These are phyloP conservation scores for Eupithecia inturbata DNA, from an alignment of 2,888 invertebrate genomes.

Conservation along the genomic window DNA sequence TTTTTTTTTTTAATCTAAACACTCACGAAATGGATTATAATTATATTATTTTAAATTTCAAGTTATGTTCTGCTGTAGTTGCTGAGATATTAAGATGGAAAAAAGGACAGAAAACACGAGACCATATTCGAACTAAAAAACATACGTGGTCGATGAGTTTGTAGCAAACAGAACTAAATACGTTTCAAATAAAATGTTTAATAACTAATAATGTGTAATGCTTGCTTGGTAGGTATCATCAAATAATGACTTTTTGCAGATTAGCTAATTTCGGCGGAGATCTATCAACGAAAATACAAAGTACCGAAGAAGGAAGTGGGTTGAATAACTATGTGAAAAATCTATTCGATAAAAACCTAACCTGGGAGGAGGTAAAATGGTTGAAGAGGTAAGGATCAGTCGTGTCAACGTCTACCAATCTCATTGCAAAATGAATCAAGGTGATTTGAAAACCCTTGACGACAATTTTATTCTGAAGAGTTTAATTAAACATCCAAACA, in stretches of 20 bases:
- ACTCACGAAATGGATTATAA: too few relatives aligned
- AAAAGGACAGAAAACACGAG: too few relatives aligned
- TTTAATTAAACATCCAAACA: not conserved
- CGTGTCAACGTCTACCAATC: not conserved
- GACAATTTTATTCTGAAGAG: not conserved
- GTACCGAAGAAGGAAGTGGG: conserved; percentile 86
- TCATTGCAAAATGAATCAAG: too few relatives aligned
- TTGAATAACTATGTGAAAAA: conserved; percentile 90
- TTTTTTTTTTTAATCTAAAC: too few relatives aligned
- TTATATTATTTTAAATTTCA: too few relatives aligned
- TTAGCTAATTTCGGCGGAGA: conserved; percentile 91
- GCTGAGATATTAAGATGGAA: too few relatives aligned
- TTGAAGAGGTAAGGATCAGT: conserved; percentile 84
- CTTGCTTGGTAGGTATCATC: too few relatives aligned
- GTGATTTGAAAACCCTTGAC: too few relatives aligned
- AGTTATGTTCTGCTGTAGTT: too few relatives aligned
- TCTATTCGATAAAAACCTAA: conserved; percentile 91
- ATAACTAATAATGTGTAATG: too few relatives aligned
- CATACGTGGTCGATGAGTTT: not conserved
- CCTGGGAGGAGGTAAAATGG: conserved; percentile 96
- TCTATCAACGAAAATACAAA: conserved; percentile 76
- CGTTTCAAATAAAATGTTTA: not conserved
- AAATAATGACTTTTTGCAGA: conserved; percentile 71
- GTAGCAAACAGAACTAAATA: not conserved
- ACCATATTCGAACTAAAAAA: too few relatives aligned